These are phyloP conservation scores for Heliothis peltigera DNA, from an alignment of 2,888 invertebrate genomes.

Conservation along the genomic window DNA sequence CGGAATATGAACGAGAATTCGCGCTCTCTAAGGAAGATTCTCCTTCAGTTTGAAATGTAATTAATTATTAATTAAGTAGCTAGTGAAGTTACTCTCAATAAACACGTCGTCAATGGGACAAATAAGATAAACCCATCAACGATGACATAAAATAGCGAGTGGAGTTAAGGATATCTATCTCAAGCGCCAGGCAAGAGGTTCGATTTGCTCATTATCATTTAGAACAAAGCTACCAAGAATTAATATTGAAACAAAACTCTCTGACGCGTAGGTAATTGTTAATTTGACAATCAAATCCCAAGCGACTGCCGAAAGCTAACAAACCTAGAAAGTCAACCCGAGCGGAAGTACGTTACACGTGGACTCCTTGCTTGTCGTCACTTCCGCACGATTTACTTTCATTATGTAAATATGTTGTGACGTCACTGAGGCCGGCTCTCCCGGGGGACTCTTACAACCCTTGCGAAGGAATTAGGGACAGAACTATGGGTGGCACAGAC, in stretches of 20 bases:
- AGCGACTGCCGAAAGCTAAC: slow-evolving; percentile 1
- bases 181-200: no score
- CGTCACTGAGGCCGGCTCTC: slow-evolving; percentile 30
- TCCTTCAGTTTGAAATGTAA: neutral
- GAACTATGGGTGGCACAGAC: neutral
- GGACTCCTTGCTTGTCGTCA: slow-evolving; percentile 33
- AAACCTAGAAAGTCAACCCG: slow-evolving; percentile 7
- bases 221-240: no score
- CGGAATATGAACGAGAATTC: neutral
- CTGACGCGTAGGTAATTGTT: neutral
- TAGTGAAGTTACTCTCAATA: no score
- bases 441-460: slow-evolving; percentile 15
- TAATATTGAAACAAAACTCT: no score
- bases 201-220: no score
- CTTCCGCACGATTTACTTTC: slow-evolving; percentile 55
- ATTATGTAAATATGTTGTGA: slow-evolving; percentile 55
- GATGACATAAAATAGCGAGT: no score
- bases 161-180: no score
- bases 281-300: slow-evolving; percentile 1
- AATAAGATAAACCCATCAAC: no score
- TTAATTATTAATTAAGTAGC: no score
- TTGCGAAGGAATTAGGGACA: slow-evolving; percentile 18
- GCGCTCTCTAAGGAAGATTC: neutral
- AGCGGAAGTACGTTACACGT: slow-evolving; percentile 10
- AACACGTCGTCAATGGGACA: no score